Evolutionary conservation across 2,113 vertebrate genomes (phyloP), one percentile per base, ranked within the genome.

Genomic region (Zosterops japonicus): DNA sequence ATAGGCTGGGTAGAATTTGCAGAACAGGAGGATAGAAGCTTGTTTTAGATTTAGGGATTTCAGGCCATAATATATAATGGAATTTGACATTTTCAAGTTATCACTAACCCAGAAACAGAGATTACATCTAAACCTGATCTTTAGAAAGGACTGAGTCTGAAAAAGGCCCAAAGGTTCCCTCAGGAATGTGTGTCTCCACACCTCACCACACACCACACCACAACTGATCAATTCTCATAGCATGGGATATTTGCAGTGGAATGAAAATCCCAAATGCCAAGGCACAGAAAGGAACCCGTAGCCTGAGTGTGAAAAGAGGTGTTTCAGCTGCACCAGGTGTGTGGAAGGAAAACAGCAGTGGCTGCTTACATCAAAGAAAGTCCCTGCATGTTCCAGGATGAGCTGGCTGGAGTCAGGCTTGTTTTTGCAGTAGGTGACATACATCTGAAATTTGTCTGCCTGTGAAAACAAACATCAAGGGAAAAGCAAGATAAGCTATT

Each of bases 361-460:
- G 50, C 13, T 67, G 98, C 99, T 99, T 98, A 99, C 99, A 78
- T 99, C 99, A 96, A 99, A 99, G 98, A 99, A 99, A 88, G 97
- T 98, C 72, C 99, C 99, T 42, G 99, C 99, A 0, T 99, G 99
- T 87, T 99, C 99, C 98, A 99, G 98, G 87, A 99, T 99, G 71
- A 99, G 98, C 97, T 99, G 99, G 95, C 96, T 99, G 96, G 99
- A 99, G 97, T 99, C 99, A 20, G 99, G 99, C 94, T 99, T 99
- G 97, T 99, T 99, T 98, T 99, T 99, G 97, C 99, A 99, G 97
- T 99, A 99, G 90, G 99, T 98, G 88, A 99, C 99, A 84, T 99
- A 99, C 97, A 99, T 99, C 96, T 99, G 99, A 98, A 99, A 99
- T 96, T 99, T 99, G 97, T 99, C 99, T 84, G 99, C 99, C 99